Evolutionary conservation across 1,140 invertebrate species (phyloP), one percentile per base, ranked within the genome.

Genomic region (Globodera rostochiensis): DNA sequence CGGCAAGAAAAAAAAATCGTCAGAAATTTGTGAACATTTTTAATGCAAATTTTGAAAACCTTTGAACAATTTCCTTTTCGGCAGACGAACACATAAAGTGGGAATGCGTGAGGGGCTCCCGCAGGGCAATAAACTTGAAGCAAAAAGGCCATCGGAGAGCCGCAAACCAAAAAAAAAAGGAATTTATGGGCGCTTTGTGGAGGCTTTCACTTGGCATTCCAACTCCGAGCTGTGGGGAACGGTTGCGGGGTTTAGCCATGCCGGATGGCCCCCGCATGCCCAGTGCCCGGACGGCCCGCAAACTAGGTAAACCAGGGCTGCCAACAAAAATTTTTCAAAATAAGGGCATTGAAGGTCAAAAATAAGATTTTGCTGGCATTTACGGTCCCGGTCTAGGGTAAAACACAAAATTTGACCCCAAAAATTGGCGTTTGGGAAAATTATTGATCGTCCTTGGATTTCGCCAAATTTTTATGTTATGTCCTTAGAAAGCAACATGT

Each of bases 61-160:
- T 91, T 90, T 87, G 93, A 94, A 90, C 95, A 97, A 4, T 91
- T 87, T 0, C 91, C 87, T 88, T 94, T 93, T 80, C 92, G 92
- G 86, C 96, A 98, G 45, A 96, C 91, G 90, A 98, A 98, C 46
- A 98, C 88, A 90, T 94, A 98, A 77, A 98, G 86, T 3, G 93
- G 96, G 91, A 97, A 98, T 73, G 93, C 92, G 79, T 91, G 80
- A 87, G 25, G 91, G 89, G 73, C 90, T 46, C 81, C 80, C 25
- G 6, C 25, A 71, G 71, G 64, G 47, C 80, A 79, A 79, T 85
- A 85, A 60, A 85, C 49, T 85, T 85, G 84, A 19, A 86, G 6
- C 57, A 85, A 19, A 74, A 85, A 86, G 4, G 84, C 64, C 84
- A 85, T 83, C 9, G 60, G 73, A 70, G 81, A 78, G 5, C 66